Conservation (phyloP, 2,888 invertebrate genomes). For the Teleiodes luculella region DNA sequence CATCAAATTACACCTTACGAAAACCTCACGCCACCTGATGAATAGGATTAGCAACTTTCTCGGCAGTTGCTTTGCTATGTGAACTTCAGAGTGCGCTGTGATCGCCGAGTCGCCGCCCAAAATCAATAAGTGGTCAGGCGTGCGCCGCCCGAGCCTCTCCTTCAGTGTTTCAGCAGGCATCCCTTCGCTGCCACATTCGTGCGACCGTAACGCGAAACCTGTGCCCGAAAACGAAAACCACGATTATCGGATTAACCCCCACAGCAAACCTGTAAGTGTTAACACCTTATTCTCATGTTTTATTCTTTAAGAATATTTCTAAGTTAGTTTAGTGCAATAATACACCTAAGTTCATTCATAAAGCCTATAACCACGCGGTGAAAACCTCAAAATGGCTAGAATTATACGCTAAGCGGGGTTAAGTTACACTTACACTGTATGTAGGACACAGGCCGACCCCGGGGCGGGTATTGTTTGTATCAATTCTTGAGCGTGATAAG, state of each 20-base stretch:
- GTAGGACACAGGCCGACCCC: conserved; percentile 56
- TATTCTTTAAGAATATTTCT: neutral
- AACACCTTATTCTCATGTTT: neutral
- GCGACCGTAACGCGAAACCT: conserved; percentile 50
- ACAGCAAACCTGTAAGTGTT: conserved; percentile 50
- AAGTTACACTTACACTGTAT: conserved; percentile 45
- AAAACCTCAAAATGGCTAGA: conserved; percentile 30
- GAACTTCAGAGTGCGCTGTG: conserved; percentile 42
- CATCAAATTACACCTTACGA: too few relatives aligned
- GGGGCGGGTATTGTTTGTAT: conserved; percentile 32
- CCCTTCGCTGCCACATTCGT: conserved; percentile 56
- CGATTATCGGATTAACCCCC: conserved; percentile 42
- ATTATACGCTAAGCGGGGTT: conserved; percentile 43
- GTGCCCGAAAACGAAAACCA: conserved; percentile 51
- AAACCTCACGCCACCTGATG: conserved; percentile 46
- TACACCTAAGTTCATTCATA: conserved; percentile 40
- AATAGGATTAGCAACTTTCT: conserved; percentile 20
- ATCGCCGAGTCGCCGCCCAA: conserved; percentile 63
- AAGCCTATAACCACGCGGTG: conserved; percentile 25
- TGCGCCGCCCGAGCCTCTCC: conserved; percentile 63
- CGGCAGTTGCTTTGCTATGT: conserved; percentile 16
- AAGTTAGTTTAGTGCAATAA: neutral
- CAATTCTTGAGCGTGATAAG: neutral
- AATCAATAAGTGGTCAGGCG: conserved; percentile 63
- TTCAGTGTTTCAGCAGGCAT: conserved; percentile 64